These are phyloP conservation scores for Ciconia stormi DNA, from an alignment of 2,113 vertebrate species.

Conservation along the genomic window DNA sequence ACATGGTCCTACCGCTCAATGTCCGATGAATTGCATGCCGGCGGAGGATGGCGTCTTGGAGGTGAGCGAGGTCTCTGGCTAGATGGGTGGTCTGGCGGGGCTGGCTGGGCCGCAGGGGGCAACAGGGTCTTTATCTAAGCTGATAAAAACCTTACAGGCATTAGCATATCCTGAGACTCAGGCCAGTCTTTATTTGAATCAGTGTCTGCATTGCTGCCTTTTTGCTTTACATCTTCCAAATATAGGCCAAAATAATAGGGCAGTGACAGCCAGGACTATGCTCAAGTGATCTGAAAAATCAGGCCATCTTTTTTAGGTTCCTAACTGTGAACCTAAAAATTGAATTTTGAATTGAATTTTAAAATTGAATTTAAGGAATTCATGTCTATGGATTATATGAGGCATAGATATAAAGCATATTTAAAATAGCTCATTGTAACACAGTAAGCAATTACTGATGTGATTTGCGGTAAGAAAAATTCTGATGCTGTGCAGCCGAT, in stretches of 20 bases:
- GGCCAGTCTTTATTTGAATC: not conserved
- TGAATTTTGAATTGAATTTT: not conserved
- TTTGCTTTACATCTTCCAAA: not conserved
- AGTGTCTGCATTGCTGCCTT: not conserved
- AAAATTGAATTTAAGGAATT: not conserved
- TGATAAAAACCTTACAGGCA: constrained; percentile 23
- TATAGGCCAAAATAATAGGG: not conserved
- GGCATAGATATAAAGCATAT: not conserved
- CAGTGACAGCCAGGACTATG: not conserved
- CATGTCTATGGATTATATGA: not conserved
- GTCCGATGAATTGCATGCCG: rapidly evolving
- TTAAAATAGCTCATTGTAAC: not conserved
- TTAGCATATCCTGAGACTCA: not conserved
- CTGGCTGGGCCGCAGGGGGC: not conserved
- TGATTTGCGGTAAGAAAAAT: not conserved
- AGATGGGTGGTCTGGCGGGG: constrained; percentile 22
- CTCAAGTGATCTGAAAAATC: not conserved
- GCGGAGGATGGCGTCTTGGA: not conserved
- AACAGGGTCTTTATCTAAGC: constrained; percentile 15
- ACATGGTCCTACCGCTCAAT: rapidly evolving
- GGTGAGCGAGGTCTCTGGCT: not conserved
- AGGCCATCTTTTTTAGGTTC: not conserved
- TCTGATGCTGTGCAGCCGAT: not conserved
- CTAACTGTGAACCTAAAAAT: not conserved
- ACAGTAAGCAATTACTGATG: not conserved